Percentiles rank a stretch among this genome's conserved stretches.
These are phyloP conservation scores for Xyrichtys novacula DNA, from an alignment of 2,797 vertebrate species.

Conservation along the genomic window DNA sequence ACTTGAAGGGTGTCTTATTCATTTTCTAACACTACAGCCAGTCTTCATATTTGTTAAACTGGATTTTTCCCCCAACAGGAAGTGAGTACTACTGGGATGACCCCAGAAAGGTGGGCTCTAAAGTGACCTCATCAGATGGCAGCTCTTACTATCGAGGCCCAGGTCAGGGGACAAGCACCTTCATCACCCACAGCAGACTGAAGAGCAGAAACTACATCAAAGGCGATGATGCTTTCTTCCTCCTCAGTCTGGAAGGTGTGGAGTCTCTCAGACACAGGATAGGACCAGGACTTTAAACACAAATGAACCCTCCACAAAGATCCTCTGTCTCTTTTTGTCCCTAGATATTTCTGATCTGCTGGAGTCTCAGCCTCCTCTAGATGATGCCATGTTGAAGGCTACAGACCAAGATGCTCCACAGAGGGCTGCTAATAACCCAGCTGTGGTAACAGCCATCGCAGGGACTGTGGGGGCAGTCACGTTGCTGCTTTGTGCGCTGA, in stretches of 20 bases:
- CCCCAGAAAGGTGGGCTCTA: constrained; percentile 86
- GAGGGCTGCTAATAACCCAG: not conserved
- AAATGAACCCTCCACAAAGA: not conserved
- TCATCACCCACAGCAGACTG: constrained; percentile 85
- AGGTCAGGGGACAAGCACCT: constrained; percentile 78
- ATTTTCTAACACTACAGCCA: not conserved
- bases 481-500: constrained; percentile 79
- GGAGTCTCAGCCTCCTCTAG: constrained; percentile 58
- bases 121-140: constrained; percentile 81
- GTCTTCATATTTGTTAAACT: not conserved
- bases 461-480: constrained; percentile 77
- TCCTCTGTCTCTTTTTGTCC: not conserved
- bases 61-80: constrained; percentile 39
- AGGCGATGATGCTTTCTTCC: constrained; percentile 86
- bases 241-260: constrained; percentile 90
- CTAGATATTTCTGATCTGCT: constrained; percentile 88
- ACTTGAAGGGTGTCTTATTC: not conserved
- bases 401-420: constrained; percentile 57
- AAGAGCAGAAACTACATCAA: constrained; percentile 89
- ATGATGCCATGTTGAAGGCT: constrained; percentile 72
- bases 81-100: constrained; percentile 85
- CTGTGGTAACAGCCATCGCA: constrained; percentile 74
- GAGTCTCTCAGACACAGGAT: not conserved
- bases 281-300: not conserved
- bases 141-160: constrained; percentile 81